Evolutionary conservation across 2,797 vertebrate genomes (phyloP).

Genomic region (Galago senegalensis): DNA sequence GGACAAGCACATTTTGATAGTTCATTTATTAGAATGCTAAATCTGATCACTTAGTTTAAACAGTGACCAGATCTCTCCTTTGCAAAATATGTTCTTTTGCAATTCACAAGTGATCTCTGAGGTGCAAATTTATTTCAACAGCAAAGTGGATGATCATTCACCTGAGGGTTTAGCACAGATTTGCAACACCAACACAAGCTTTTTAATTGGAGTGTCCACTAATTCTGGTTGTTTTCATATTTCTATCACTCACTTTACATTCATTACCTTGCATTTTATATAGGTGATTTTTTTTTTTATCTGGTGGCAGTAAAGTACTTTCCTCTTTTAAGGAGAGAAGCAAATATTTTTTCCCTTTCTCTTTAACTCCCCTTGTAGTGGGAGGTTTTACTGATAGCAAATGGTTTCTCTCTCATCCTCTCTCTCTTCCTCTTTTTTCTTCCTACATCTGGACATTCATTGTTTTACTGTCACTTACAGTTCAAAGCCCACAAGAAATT

Average conservation of each 20-base stretch:
- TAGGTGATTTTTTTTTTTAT: neutral
- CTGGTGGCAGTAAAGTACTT: neutral
- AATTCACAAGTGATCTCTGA: neutral
- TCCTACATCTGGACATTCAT: neutral
- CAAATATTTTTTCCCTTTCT: neutral
- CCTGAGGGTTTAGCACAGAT: neutral
- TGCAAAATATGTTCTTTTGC: neutral
- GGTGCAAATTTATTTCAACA: neutral
- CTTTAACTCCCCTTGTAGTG: neutral
- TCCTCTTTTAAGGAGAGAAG: neutral
- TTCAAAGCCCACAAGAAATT: neutral
- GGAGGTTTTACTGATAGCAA: neutral
- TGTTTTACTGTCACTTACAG: neutral
- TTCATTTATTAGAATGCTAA: neutral
- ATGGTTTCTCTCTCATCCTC: neutral
- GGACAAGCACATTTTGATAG: neutral
- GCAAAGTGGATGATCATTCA: neutral
- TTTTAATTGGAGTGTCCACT: neutral
- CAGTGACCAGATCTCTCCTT: neutral
- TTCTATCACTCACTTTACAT: neutral
- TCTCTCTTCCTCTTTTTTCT: neutral
- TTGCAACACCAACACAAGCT: neutral
- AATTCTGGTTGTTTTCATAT: neutral
- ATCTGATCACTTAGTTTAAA: neutral
- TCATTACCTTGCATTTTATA: slow-evolving; percentile 7